Evolutionary conservation across 2,888 invertebrate genomes (phyloP).

Genomic region (Calameuta idolon): DNA sequence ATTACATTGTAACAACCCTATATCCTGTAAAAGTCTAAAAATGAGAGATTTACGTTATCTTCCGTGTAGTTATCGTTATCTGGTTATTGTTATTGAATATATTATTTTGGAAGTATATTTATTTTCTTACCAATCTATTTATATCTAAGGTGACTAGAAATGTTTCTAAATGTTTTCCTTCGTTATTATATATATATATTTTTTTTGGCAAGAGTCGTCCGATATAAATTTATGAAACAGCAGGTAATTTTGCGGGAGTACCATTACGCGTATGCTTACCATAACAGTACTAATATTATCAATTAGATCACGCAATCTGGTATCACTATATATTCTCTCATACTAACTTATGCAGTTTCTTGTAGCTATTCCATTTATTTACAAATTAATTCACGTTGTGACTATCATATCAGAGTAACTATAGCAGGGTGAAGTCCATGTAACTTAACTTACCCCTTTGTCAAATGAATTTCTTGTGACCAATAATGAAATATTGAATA

Average conservation of each 20-base stretch:
- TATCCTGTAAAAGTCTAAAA: constrained; percentile 20
- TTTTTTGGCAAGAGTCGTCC: constrained; percentile 55
- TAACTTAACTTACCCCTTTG: background rate
- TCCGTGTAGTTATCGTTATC: constrained; percentile 5
- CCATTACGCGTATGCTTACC: background rate
- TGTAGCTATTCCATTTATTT: background rate
- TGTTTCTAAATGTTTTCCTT: constrained; percentile 30
- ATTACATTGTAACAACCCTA: background rate
- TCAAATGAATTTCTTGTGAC: background rate
- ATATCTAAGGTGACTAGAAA: constrained; percentile 58
- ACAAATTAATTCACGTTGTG: background rate
- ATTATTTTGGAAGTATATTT: constrained; percentile 43
- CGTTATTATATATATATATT: constrained; percentile 31
- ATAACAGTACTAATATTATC: background rate
- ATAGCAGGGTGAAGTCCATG: background rate
- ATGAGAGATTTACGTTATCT: constrained; percentile 14
- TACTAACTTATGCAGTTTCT: background rate
- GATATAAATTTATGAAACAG: constrained; percentile 62
- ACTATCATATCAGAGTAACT: background rate
- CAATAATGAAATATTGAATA: background rate
- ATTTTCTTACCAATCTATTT: constrained; percentile 20
- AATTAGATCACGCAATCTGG: background rate
- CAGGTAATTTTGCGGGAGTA: constrained; percentile 23
- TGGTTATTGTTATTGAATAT: constrained; percentile 36
- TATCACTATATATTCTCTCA: background rate